Base-by-base conservation (phyloP, 1,140 invertebrate genomes). In the Drosophila tani region DNA sequence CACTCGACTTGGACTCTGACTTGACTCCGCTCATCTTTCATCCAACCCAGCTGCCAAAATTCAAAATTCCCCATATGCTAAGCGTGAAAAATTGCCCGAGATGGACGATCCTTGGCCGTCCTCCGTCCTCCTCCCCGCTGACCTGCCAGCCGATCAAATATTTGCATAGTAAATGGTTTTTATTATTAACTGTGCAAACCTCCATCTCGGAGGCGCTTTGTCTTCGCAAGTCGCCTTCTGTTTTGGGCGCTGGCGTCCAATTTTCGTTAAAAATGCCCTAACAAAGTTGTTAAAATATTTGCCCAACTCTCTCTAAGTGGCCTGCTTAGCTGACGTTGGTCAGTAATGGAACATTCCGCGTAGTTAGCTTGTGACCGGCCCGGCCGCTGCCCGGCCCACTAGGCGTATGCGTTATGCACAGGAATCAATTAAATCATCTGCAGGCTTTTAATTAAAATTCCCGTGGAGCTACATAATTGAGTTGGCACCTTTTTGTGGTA, bases 101-200 rank as follows among this genome's bases (percentile, higher is more conserved):
- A 47, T 87, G 70, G 69, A 64, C 63, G 29, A 35, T 58, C 32
- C 32, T 41, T 45, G 49, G 43, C 9, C 35, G n/a, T 50, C 11
- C 19, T 15, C 32, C 15, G 7, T 50, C 11, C 19, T 17, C 32
- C 15, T 7, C 29, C 55, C 41, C 56, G 40, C 40, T 27, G 47
- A 14, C 41, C 63, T 21, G 32, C 32, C n/a, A 46, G 65, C 49
- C 51, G 75, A 68, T 78, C 78, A 90, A 90, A 90, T 85, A 90
- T 90, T 90, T 90, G 85, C 81, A 82, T 82, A 90, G 85, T 90
- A 90, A 90, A 90, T 90, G 85, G 79, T 82, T 90, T 74, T 85
- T 90, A 90, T 85, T 90, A 85, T 90, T 85, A 90, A 90, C 85
- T 80, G 71, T 76, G 85, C 68, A 90, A 85, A 90, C 79, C 67